phyloP scores from a whole-genome alignment of 2,888 invertebrate species.

The Agapetus fuscipes region DNA sequence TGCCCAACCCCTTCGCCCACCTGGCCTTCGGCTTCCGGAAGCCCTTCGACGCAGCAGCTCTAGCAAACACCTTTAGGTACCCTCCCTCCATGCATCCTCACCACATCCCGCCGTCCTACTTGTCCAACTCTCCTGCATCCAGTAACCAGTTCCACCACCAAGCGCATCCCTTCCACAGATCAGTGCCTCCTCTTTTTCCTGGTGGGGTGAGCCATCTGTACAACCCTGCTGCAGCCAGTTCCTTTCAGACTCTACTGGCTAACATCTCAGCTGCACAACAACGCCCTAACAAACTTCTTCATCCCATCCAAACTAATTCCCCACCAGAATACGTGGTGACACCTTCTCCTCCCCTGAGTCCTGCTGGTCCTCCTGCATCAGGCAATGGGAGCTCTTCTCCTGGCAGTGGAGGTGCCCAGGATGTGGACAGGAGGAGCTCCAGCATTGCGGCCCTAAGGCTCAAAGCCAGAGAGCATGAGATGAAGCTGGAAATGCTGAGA shows the following conservation, averaged over 20 bases:
- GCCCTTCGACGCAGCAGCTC: conserved; percentile 56
- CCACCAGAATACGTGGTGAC: conserved; percentile 23
- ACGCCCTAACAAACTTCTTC: conserved; percentile 35
- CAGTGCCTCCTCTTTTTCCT: conserved; percentile 54
- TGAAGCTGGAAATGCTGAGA: conserved; percentile 71
- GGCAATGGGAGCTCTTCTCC: conserved; percentile 42
- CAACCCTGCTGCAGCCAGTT: conserved; percentile 45
- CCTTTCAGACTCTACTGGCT: conserved; percentile 79
- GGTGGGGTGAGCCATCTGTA: conserved; percentile 50
- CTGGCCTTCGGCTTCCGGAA: conserved; percentile 67
- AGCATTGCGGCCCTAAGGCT: conserved; percentile 80
- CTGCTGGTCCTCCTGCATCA: conserved; percentile 31
- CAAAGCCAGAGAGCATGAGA: conserved; percentile 83
- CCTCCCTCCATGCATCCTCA: conserved; percentile 47
- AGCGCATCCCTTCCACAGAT: conserved; percentile 44
- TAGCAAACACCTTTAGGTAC: conserved; percentile 65
- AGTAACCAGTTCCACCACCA: conserved; percentile 18
- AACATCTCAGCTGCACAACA: conserved; percentile 62
- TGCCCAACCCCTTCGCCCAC: conserved; percentile 75
- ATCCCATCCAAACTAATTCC: conserved; percentile 24
- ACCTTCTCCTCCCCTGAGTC: conserved; percentile 47
- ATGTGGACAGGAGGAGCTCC: conserved; percentile 73
- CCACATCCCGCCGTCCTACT: conserved; percentile 49
- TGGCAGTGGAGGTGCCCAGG: conserved; percentile 43
- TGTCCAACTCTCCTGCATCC: too few species aligned